Evolutionary conservation across 2,888 invertebrate genomes (phyloP).

Genomic region (Melipona bicolor): DNA sequence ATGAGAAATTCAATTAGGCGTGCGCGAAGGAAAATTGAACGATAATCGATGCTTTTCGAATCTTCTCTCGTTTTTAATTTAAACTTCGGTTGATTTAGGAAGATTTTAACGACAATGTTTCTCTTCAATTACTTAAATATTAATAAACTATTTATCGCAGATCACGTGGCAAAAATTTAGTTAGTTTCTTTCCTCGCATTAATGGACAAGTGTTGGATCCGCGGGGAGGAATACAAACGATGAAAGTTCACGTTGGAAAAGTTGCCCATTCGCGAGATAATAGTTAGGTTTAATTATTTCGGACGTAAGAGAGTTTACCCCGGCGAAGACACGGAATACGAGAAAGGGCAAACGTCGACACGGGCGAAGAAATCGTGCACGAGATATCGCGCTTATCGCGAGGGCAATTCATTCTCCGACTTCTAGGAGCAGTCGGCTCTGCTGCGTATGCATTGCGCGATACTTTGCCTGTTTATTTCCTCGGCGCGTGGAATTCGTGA

Average conservation of each 20-base stretch:
- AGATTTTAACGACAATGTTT: too few species aligned
- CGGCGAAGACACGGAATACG: constrained; percentile 9
- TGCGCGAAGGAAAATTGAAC: neutral
- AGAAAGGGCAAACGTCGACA: constrained; percentile 49
- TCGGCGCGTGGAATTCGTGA: constrained; percentile 8
- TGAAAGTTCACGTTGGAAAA: constrained; percentile 39
- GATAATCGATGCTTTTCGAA: neutral
- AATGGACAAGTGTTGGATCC: neutral
- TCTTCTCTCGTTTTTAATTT: neutral
- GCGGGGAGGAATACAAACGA: neutral
- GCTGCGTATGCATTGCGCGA: constrained; percentile 62
- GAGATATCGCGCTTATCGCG: constrained; percentile 72
- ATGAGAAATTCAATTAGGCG: constrained; percentile 23
- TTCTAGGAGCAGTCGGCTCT: constrained; percentile 66
- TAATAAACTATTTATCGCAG: too few species aligned
- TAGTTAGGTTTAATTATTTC: constrained; percentile 57
- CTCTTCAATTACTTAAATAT: too few species aligned
- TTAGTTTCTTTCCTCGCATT: too few species aligned
- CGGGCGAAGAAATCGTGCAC: constrained; percentile 63
- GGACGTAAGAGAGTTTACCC: constrained; percentile 32
- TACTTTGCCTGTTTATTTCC: constrained; percentile 60
- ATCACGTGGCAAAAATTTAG: too few species aligned
- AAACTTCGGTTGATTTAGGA: neutral
- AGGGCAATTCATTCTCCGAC: constrained; percentile 70
- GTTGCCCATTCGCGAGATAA: constrained; percentile 57